Evolutionary conservation across 2,797 vertebrate species (phyloP).

Genomic region (Poecile montanus): DNA sequence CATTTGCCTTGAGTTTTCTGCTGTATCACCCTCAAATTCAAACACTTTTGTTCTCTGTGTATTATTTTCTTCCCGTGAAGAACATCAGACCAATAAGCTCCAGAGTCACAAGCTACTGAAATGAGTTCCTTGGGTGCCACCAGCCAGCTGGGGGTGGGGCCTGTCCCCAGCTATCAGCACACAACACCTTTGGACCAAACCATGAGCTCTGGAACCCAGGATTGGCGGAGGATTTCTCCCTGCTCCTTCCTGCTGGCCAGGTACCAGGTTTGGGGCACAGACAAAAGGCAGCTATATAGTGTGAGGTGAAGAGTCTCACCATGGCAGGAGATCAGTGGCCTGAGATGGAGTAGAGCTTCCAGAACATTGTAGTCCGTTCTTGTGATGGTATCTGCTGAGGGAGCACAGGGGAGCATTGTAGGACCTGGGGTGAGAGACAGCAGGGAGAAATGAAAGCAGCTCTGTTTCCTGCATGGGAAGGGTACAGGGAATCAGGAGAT

Average conservation of each 20-base stretch:
- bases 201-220: neutral
- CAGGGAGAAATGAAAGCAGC: neutral
- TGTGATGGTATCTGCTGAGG: neutral
- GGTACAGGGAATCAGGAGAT: neutral
- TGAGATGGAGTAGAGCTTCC: constrained; percentile 8
- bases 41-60: neutral
- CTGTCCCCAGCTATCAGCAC: neutral
- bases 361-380: neutral
- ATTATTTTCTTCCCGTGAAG: neutral
- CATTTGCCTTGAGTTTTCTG: neutral
- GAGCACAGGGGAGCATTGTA: neutral
- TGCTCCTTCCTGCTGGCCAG: neutral
- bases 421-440: neutral
- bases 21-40: neutral
- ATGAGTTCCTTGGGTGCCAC: neutral
- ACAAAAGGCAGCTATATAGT: neutral
- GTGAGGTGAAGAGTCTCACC: neutral
- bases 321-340: neutral
- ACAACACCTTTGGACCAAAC: neutral
- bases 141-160: neutral
- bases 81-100: neutral
- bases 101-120: neutral
- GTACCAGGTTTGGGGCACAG: neutral
- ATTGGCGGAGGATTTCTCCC: neutral
- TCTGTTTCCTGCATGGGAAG: neutral